Percentiles rank a stretch among this genome's conserved stretches.
phyloP scores from a whole-genome alignment of 2,888 invertebrate species.

The Eledona agricola region DNA sequence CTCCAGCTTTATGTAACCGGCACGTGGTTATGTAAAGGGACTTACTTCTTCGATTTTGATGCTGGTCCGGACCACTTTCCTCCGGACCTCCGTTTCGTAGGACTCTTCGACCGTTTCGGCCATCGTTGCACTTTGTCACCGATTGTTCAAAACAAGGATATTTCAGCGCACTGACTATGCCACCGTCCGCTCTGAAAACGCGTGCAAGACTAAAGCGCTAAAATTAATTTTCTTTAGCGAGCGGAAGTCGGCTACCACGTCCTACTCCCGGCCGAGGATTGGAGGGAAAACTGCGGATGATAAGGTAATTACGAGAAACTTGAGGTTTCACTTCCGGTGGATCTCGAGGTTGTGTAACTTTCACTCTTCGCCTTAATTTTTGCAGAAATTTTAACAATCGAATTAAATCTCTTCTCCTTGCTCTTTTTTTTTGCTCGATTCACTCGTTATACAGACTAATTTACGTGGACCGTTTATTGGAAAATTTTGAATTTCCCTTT shows the following conservation, averaged over 20 bases:
- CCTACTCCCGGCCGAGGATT: too few species aligned
- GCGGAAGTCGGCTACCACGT: slow-evolving; percentile 49
- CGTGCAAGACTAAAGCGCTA: slow-evolving; percentile 57
- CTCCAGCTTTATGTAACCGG: slow-evolving; percentile 4
- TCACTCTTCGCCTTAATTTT: too few species aligned
- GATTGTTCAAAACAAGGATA: slow-evolving; percentile 5
- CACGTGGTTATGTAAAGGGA: slow-evolving; percentile 45
- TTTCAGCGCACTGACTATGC: slow-evolving; percentile 13
- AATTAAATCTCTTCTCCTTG: too few species aligned
- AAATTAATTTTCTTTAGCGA: slow-evolving; percentile 54
- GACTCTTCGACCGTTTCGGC: slow-evolving; percentile 76
- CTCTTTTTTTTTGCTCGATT: too few species aligned
- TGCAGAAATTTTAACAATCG: too few species aligned
- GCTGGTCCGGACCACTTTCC: slow-evolving; percentile 75
- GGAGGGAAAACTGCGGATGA: too few species aligned
- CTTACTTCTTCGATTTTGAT: slow-evolving; percentile 79
- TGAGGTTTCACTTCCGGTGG: too few species aligned
- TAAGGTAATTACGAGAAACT: too few species aligned
- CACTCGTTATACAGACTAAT: too few species aligned
- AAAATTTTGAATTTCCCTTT: too few species aligned
- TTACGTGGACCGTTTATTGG: too few species aligned
- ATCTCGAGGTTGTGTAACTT: too few species aligned
- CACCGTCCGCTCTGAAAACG: slow-evolving; percentile 54
- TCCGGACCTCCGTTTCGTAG: slow-evolving; percentile 75
- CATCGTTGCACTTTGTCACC: slow-evolving; percentile 58